Base-by-base conservation (phyloP, 2,113 vertebrate species). In the Gymnocephalus cernua region DNA sequence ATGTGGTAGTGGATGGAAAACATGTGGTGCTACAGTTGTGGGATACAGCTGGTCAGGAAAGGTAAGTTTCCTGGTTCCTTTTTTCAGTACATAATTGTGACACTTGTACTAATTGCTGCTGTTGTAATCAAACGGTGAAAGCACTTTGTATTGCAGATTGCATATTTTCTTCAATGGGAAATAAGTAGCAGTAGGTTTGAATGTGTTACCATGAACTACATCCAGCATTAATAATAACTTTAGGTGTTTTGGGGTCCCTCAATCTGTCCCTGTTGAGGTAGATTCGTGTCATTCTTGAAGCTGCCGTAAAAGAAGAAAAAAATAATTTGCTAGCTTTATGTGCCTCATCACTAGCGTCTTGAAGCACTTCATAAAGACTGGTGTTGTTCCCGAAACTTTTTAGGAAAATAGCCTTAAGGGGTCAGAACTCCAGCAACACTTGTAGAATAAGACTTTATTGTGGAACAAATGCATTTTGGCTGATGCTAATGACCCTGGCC, bases 11-110 rank as follows among this genome's bases (percentile, higher is more conserved):
- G 91, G 96, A 97, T 77, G 95, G 94, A 71, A 94, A 90, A 73
- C 38, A 10, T 51, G 96, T 97, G 66, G 88, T 90, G 10, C 94
- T 99, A 3, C 94, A 96, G 84, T 85, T 99, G 66, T 99, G 98
- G 98, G 98, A 99, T 90, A 99, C 98, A 0, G 98, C 98, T 0
- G 98, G 98, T 14, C 97, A 99, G 80, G 98, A 99, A 83, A 96
- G 98, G 98, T 98, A 91, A 85, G 56, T 57, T 25, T 76, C 3
- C 9, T 53, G 54, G 61, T 38, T 53, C 4, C 23, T 50, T 41
- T 57, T 62, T 18, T 59, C 51, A 6, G 12, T 15, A 6, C 29
- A 47, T 64, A n/a, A 64, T 6, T 53, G 11, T 38, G 35, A 45
- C 29, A 27, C 9, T 29, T 18, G 11, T 29, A 14, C 10, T 15